phyloP scores from a whole-genome alignment of 2,797 vertebrate genomes.

The Falco rusticolus region DNA sequence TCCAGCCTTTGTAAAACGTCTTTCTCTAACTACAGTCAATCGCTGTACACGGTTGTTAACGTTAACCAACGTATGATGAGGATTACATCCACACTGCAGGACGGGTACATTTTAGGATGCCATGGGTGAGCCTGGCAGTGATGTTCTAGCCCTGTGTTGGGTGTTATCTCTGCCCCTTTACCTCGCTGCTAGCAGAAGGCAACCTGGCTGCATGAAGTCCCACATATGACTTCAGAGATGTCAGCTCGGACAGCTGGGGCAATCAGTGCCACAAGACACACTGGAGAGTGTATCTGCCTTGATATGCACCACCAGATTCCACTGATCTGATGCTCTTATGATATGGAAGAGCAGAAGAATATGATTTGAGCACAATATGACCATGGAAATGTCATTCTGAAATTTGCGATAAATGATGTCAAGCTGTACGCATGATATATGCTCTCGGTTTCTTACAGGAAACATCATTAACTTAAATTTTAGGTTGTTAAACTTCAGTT shows the following conservation, averaged over 20 bases:
- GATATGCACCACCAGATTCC: not conserved
- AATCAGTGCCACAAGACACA: not conserved
- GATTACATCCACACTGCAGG: not conserved
- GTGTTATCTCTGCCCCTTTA: not conserved
- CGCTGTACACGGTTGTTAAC: accelerated
- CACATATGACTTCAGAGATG: not conserved
- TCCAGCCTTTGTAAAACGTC: not conserved
- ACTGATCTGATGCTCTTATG: not conserved
- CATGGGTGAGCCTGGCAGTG: not conserved
- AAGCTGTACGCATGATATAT: not conserved
- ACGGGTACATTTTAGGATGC: not conserved
- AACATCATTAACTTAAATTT: conserved; percentile 36
- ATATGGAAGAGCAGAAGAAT: not conserved
- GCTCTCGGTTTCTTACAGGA: not conserved
- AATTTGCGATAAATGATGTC: conserved; percentile 23
- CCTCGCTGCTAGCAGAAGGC: not conserved
- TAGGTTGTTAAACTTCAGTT: conserved; percentile 21
- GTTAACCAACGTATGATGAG: not conserved
- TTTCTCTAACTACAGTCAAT: not conserved
- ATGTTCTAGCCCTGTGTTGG: not conserved
- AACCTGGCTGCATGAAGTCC: not conserved
- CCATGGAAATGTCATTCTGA: not conserved
- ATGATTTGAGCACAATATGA: not conserved
- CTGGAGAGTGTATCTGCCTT: not conserved
- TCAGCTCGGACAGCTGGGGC: not conserved